Evolutionary conservation across 2,888 invertebrate genomes (phyloP).

Genomic region (Drosophila basisetae): DNA sequence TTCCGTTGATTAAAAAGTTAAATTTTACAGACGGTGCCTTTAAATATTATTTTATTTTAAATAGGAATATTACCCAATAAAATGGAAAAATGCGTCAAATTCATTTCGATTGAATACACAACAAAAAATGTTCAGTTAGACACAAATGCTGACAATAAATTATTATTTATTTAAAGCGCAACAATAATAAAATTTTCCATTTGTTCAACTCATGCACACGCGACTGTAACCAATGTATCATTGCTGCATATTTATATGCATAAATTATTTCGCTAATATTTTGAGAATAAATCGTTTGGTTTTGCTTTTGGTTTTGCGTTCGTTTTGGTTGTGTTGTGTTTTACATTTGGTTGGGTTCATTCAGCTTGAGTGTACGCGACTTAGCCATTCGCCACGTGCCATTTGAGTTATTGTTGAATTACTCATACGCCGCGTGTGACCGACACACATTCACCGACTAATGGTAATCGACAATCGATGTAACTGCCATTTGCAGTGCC

Average conservation of each 20-base stretch:
- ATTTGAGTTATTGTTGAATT: slow-evolving; percentile 51
- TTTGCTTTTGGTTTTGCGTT: not conserved
- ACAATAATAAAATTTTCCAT: slow-evolving; percentile 34
- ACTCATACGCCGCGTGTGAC: slow-evolving; percentile 67
- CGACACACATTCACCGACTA: not conserved
- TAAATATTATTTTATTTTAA: not conserved
- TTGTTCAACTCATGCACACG: slow-evolving; percentile 15
- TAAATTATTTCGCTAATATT: slow-evolving; percentile 21
- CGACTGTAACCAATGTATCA: slow-evolving; percentile 31
- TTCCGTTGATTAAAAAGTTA: not conserved
- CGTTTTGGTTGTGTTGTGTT: not conserved
- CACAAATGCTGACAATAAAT: slow-evolving; percentile 33
- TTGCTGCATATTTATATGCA: slow-evolving; percentile 29
- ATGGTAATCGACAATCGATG: slow-evolving; percentile 38
- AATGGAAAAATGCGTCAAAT: not conserved
- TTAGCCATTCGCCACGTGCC: slow-evolving; percentile 45
- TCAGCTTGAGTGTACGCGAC: slow-evolving; percentile 34
- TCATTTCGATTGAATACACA: not conserved
- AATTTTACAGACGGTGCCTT: no score
- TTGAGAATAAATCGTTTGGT: slow-evolving; percentile 7
- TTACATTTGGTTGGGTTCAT: slow-evolving; percentile 28
- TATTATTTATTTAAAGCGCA: slow-evolving; percentile 48
- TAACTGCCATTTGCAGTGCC: slow-evolving; percentile 17
- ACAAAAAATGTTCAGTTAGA: not conserved
- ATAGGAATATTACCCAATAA: not conserved